Conservation (phyloP, 2,797 vertebrate genomes). For the Coendou prehensilis region DNA sequence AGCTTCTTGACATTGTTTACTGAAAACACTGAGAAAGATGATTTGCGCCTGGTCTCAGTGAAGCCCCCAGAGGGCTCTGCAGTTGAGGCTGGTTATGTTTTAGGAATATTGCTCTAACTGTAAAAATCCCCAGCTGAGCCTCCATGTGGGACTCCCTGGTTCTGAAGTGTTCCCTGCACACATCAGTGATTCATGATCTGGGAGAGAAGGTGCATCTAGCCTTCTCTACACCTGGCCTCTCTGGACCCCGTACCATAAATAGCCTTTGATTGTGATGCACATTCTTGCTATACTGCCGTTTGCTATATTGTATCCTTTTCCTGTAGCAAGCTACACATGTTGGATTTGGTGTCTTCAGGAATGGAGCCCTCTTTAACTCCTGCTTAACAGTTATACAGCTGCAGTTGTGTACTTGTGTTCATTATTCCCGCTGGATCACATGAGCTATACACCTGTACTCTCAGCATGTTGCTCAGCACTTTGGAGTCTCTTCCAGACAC, state of each 20-base stretch:
- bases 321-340: neutral
- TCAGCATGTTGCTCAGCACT: neutral
- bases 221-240: neutral
- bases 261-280: neutral
- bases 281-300: neutral
- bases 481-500: neutral
- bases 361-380: neutral
- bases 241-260: neutral
- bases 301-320: neutral
- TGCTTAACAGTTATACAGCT: neutral
- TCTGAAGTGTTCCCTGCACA: neutral
- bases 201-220: neutral
- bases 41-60: neutral
- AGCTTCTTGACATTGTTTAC: neutral
- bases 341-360: neutral
- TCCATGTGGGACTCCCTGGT: neutral
- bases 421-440: neutral
- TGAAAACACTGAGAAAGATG: neutral
- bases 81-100: neutral
- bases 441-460: too few relatives aligned
- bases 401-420: neutral
- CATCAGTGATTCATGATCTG: neutral
- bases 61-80: neutral
- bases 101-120: neutral
- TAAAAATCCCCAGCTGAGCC: neutral